Base-by-base conservation (phyloP, 2,888 invertebrate genomes). In the Ernsta delagoae region DNA sequence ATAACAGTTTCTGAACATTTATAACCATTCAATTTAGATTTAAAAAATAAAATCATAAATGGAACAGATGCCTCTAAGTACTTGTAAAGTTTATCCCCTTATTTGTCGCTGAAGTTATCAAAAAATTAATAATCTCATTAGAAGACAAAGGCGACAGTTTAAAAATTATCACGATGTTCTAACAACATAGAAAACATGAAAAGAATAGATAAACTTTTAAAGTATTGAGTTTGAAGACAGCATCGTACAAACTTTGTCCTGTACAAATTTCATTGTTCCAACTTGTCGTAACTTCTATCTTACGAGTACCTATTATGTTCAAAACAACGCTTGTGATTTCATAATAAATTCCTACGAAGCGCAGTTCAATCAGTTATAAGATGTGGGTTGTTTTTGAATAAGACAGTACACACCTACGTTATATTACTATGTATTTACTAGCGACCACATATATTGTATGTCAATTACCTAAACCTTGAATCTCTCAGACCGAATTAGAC, bases 221-320 rank as follows among this genome's bases (percentile, higher is more conserved):
- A 56, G 34, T 56, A 56, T 56, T 56, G 56, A 56, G 34, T 11
- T n/a, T 56, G 31, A 34, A 11, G 31, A n/a, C 56, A 56, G n/a
- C 31, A 56, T 11, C 54, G 31, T 54, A 34, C 11, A 31, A 50
- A 50, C 50, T 50, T 50, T 50, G 12, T 50, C 50, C 16, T 50
- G 50, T 50, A 50, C 54, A 54, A 34, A 54, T 34, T 54, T 34
- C 34, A 31, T 54, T 54, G 31, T 31, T 54, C 3, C 24, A 54
- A 54, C 9, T 54, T 54, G 54, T 34, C 54, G 31, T 31, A 54
- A 54, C 54, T 54, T 54, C 11, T 34, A 31, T 54, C 34, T 54
- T 50, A 50, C 50, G 50, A 50, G 50, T 24, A 3, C 24, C 24
- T 48, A 48, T 48, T 48, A 48, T 50, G 7, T 50, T 50, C 16